Evolutionary conservation across 2,113 vertebrate species (phyloP).

Genomic region (Epinephelus lanceolatus): DNA sequence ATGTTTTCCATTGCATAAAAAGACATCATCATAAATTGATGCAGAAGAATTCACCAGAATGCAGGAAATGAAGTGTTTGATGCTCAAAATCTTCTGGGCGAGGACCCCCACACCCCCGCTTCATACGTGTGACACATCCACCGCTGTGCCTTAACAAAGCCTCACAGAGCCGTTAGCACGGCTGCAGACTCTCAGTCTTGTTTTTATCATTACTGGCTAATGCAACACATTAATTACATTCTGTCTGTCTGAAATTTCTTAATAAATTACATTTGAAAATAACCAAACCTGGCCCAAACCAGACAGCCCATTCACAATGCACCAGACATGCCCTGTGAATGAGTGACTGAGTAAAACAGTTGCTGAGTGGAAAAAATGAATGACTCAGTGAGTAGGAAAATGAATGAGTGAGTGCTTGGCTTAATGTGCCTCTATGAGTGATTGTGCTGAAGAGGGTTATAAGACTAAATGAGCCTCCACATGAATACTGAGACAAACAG

Average conservation of each 20-base stretch:
- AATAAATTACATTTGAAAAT: background rate
- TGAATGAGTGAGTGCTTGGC: conserved; percentile 26
- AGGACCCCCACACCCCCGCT: too few relatives aligned
- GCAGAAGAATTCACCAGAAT: too few relatives aligned
- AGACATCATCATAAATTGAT: too few relatives aligned
- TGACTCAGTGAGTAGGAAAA: background rate
- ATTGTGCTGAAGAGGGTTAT: conserved; percentile 29
- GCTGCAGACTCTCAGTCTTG: too few relatives aligned
- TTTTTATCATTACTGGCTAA: too few relatives aligned
- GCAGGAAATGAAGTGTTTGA: too few relatives aligned
- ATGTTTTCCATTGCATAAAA: too few relatives aligned
- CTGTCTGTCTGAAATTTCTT: background rate
- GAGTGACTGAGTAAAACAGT: conserved; percentile 8
- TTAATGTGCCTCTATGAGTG: conserved; percentile 36
- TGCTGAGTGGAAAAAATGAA: background rate
- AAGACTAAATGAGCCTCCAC: conserved; percentile 57
- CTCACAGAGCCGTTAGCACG: background rate
- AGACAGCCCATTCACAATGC: background rate
- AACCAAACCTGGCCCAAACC: background rate
- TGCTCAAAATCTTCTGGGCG: too few relatives aligned
- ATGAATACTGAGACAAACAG: conserved; percentile 71
- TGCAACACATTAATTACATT: background rate
- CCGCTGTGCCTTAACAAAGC: background rate
- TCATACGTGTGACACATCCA: too few relatives aligned
- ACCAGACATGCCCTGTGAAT: conserved; percentile 16